Percentiles rank a stretch among this genome's conserved stretches.
phyloP scores from a whole-genome alignment of 1,140 invertebrate species.

The Cydia fagiglandana region DNA sequence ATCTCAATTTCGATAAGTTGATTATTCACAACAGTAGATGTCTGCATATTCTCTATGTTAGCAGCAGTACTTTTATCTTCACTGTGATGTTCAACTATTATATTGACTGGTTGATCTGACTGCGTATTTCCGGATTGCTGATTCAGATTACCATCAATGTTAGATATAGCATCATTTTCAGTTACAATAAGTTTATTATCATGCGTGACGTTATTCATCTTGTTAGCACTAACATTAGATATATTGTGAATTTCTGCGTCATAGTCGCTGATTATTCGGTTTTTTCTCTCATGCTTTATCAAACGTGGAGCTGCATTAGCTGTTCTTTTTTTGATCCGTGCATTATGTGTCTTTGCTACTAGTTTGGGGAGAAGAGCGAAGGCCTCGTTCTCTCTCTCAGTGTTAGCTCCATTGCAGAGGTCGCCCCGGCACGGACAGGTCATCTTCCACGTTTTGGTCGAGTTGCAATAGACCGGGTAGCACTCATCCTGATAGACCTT shows the following conservation, averaged over 20 bases:
- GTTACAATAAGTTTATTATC: conserved; percentile 20
- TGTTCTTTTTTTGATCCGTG: conserved; percentile 48
- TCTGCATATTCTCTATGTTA: not conserved
- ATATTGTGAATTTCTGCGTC: conserved; percentile 17
- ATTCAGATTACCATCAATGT: not conserved
- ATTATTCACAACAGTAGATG: not conserved
- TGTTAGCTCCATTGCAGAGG: conserved; percentile 76
- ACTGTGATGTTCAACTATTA: conserved; percentile 11
- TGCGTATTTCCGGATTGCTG: not conserved
- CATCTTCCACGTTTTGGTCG: conserved; percentile 72
- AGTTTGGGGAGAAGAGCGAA: conserved; percentile 51
- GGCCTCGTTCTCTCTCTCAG: conserved; percentile 59
- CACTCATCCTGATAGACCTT: conserved; percentile 75
- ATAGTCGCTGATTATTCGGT: not conserved
- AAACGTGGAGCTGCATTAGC: not conserved
- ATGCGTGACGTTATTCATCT: not conserved
- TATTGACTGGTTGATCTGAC: conserved; percentile 20
- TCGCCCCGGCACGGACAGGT: conserved; percentile 78
- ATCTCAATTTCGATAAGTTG: conserved; percentile 21
- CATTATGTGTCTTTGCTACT: conserved; percentile 48
- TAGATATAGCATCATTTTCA: conserved; percentile 12
- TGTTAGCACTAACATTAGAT: not conserved
- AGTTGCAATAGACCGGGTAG: conserved; percentile 73
- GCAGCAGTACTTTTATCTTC: conserved; percentile 9
- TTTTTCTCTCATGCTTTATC: conserved; percentile 6